A percentile compares a stretch with the other conserved stretches of the same genome.
phyloP scores from a whole-genome alignment of 2,888 invertebrate genomes.

The Drosophila monieri region DNA sequence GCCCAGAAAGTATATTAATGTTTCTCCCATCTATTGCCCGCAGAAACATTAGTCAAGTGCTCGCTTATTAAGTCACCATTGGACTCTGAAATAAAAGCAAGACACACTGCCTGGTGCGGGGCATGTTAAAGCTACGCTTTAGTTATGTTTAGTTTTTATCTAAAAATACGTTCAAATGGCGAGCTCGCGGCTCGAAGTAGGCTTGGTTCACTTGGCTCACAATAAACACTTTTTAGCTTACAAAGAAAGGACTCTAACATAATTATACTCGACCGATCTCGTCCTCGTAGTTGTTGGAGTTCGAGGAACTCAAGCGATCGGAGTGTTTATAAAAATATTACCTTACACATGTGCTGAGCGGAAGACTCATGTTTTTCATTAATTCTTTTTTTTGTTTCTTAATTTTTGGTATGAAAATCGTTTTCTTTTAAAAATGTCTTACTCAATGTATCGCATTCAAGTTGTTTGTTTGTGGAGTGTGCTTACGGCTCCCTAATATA shows the following conservation, averaged over 20 bases:
- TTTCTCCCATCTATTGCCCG: slow-evolving; percentile 21
- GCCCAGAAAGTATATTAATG: slow-evolving; percentile 54
- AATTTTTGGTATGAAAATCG: slow-evolving; percentile 40
- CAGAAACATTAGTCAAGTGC: slow-evolving; percentile 3
- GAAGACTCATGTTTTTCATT: slow-evolving; percentile 60
- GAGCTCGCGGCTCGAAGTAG: slow-evolving; percentile 44
- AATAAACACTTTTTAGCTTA: slow-evolving; percentile 31
- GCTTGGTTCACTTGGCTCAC: slow-evolving; percentile 34
- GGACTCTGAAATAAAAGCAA: slow-evolving; percentile 26
- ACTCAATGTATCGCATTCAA: slow-evolving; percentile 20
- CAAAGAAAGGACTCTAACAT: slow-evolving; percentile 31
- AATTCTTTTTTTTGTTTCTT: neutral
- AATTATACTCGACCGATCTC: slow-evolving; percentile 39
- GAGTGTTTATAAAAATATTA: slow-evolving; percentile 53
- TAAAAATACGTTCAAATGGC: slow-evolving; percentile 53
- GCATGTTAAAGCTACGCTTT: slow-evolving; percentile 66
- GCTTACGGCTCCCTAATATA: slow-evolving; percentile 16
- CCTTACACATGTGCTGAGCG: slow-evolving; percentile 58
- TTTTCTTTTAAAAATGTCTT: slow-evolving; percentile 50
- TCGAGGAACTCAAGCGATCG: slow-evolving; percentile 20
- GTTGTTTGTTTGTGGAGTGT: slow-evolving; percentile 17
- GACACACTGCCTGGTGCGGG: slow-evolving; percentile 27
- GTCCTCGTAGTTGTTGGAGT: slow-evolving; percentile 22
- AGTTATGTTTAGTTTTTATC: slow-evolving; percentile 37
- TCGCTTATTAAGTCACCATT: neutral